A percentile compares a stretch with the other conserved stretches of the same genome.
phyloP scores from a whole-genome alignment of 2,797 vertebrate genomes.

The Tangara arthus region DNA sequence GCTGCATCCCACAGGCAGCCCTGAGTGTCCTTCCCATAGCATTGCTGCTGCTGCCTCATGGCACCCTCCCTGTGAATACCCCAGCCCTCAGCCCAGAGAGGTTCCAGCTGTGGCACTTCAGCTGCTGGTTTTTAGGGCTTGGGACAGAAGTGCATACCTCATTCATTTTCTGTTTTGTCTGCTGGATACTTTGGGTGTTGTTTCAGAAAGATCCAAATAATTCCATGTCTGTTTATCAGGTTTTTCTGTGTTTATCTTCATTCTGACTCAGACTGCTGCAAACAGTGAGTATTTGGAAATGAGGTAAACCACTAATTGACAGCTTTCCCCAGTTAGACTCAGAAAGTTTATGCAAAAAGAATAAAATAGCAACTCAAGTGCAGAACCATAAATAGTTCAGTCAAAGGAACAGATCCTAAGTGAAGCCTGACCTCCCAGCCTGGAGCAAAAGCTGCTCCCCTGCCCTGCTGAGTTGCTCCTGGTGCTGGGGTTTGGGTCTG shows the following conservation, averaged over 20 bases:
- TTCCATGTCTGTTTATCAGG: not conserved
- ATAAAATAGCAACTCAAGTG: not conserved
- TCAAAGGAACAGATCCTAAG: not conserved
- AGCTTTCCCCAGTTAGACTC: not conserved
- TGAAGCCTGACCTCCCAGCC: not conserved
- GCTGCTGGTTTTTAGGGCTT: not conserved
- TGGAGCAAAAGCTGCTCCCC: not conserved
- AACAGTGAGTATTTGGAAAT: not conserved
- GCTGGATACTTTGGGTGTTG: not conserved
- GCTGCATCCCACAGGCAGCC: not conserved
- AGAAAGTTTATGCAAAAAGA: not conserved
- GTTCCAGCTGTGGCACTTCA: not conserved
- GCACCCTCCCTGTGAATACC: not conserved
- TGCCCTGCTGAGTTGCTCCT: not conserved
- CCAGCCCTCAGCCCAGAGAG: not conserved
- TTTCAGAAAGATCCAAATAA: not conserved
- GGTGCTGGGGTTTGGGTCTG: not conserved
- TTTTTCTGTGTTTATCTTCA: not conserved
- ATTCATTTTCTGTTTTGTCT: not conserved
- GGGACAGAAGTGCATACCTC: not conserved
- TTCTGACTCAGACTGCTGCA: not conserved
- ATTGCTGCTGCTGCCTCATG: not conserved
- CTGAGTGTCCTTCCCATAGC: fast-evolving
- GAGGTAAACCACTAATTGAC: not conserved
- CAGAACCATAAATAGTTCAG: not conserved